These are phyloP conservation scores for Hormaphis cornu DNA, from an alignment of 1,140 invertebrate genomes.

Conservation along the genomic window DNA sequence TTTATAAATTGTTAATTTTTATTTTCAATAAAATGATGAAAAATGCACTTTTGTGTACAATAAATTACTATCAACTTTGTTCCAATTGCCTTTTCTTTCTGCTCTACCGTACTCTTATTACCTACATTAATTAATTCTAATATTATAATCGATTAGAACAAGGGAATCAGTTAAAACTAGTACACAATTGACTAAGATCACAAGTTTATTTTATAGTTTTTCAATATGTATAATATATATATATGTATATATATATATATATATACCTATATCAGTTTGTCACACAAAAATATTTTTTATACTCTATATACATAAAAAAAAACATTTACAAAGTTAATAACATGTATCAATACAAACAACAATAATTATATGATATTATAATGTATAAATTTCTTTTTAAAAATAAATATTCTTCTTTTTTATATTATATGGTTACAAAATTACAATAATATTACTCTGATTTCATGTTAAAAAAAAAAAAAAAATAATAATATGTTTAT, in stretches of 20 bases:
- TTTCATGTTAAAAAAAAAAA: too few relatives aligned
- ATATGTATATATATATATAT: background rate
- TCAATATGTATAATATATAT: background rate
- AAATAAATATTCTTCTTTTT: conserved; percentile 3
- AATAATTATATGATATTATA: conserved; percentile 2
- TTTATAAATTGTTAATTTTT: conserved; percentile 25
- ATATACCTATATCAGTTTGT: background rate
- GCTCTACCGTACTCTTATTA: too few relatives aligned
- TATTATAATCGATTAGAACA: too few relatives aligned
- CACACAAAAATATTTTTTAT: conserved; percentile 21
- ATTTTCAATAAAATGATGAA: conserved; percentile 20
- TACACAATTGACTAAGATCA: conserved; percentile 17
- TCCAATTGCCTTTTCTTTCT: too few relatives aligned
- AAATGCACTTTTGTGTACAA: background rate
- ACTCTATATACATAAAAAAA: conserved; percentile 8
- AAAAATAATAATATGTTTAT: background rate
- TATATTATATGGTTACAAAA: conserved; percentile 17
- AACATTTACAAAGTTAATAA: conserved; percentile 21
- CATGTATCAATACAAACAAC: conserved; percentile 3
- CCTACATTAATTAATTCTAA: too few relatives aligned
- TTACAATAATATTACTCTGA: conserved; percentile 19
- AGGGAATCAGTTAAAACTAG: background rate
- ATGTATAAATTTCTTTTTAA: conserved; percentile 11
- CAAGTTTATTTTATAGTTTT: conserved; percentile 17
- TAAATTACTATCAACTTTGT: background rate